A percentile compares a stretch with the other conserved stretches of the same genome.
Evolutionary conservation across 1,140 invertebrate genomes (phyloP).

Genomic region (Leptonema lineaticorne): DNA sequence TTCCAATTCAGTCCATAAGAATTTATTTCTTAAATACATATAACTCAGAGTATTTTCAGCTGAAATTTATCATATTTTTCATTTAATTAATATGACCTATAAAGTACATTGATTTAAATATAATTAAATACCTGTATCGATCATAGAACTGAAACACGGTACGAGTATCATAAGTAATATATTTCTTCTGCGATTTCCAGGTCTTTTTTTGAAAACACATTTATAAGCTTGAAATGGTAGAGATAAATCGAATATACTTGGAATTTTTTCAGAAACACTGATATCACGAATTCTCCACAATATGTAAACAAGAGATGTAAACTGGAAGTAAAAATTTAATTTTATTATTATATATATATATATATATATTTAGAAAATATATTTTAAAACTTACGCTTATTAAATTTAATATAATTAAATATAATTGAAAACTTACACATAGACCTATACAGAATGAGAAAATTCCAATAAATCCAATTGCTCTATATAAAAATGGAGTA

Average conservation of each 20-base stretch:
- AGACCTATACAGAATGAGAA: neutral
- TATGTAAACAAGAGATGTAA: neutral
- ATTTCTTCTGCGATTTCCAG: neutral
- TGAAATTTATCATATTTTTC: conserved; percentile 5
- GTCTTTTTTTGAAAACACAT: conserved; percentile 21
- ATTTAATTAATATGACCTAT: too few relatives aligned
- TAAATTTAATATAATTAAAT: neutral
- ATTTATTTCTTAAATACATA: conserved; percentile 22
- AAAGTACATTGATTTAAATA: too few relatives aligned
- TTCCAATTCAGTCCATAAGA: conserved; percentile 13
- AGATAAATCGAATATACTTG: conserved; percentile 2
- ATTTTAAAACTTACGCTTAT: neutral
- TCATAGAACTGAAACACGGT: neutral
- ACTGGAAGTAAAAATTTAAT: neutral
- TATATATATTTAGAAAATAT: too few relatives aligned
- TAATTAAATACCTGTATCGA: neutral
- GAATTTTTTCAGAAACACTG: conserved; percentile 2
- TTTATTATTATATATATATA: neutral
- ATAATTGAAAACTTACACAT: neutral
- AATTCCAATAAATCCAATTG: neutral
- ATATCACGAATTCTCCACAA: conserved; percentile 8
- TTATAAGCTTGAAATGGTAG: conserved; percentile 5
- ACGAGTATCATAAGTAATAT: conserved; percentile 13
- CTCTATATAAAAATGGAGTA: neutral
- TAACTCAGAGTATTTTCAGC: neutral